Evolutionary conservation across 2,888 invertebrate species (phyloP), one percentile per base, ranked within the genome.

Genomic region (Pterobdella sp.): DNA sequence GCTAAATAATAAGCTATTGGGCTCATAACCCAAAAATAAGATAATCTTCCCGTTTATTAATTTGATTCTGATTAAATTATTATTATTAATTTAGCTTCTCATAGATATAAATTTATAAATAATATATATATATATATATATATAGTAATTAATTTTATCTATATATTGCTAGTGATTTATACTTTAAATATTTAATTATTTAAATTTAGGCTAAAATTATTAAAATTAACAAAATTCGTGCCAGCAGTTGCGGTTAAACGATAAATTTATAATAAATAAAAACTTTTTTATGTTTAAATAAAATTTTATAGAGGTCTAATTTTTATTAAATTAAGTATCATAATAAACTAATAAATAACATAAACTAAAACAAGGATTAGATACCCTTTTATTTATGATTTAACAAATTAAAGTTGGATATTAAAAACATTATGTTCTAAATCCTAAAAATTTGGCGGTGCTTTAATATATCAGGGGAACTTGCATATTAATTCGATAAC

Each of bases 351-450:
- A 1, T 29, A 37, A 26, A 36, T 67, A 72, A 36, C 71, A 69
- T 70, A n/a, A 60, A 70, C 2, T 70, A 64, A 68, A 88, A 88
- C 88, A 85, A 88, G 88, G 88, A 89, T 81, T 85, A 88, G 85
- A 80, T 75, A 79, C 79, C 79, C 79, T 75, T 74, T 75, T 80
- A 80, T 79, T 77, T 56, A 73, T 64, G 49, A 66, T 64, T 49
- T 63, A 74, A 77, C 18, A 22, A 26, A 76, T 75, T 56, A 70
- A 60, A 32, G 74, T 75, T 68, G 77, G 76, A 77, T 32, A 79
- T 71, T 79, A 79, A 72, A 74, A 77, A 74, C 70, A 42, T 70
- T 64, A n/a, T 65, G 73, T 72, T 77, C 77, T 76, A 78, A 79
- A 79, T 76, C 76, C 76, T 78, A 79, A 77, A 70, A 76, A 75